phyloP scores from a whole-genome alignment of 2,888 invertebrate species.

The Heliconius erato region DNA sequence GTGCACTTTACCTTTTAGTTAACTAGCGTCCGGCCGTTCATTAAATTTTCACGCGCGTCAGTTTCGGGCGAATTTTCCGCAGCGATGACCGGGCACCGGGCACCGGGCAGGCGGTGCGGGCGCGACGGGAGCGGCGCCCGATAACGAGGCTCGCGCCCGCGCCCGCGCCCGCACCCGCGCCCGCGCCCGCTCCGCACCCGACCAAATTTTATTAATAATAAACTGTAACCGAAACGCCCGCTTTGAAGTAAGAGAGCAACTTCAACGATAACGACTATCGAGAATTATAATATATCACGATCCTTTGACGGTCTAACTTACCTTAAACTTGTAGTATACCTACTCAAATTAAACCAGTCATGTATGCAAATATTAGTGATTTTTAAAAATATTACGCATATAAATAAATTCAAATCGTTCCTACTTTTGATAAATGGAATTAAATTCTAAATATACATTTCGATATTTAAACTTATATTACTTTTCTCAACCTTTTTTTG shows the following conservation, averaged over 20 bases:
- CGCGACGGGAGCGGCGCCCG: slow-evolving; percentile 57
- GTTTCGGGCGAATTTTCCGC: slow-evolving; percentile 86
- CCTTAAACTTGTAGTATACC: slow-evolving; percentile 63
- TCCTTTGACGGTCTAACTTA: slow-evolving; percentile 79
- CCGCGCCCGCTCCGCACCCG: slow-evolving; percentile 57
- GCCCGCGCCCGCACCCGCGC: slow-evolving; percentile 55
- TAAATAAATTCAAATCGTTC: slow-evolving; percentile 4
- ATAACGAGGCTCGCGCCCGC: slow-evolving; percentile 63
- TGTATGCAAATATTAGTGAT: slow-evolving; percentile 31
- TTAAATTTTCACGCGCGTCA: slow-evolving; percentile 87
- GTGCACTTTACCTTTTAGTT: slow-evolving; percentile 87
- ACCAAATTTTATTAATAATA: slow-evolving; percentile 85
- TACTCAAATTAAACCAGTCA: slow-evolving; percentile 38
- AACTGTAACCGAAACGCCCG: slow-evolving; percentile 83
- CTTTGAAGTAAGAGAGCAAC: slow-evolving; percentile 83
- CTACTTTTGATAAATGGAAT: background rate
- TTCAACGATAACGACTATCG: slow-evolving; percentile 84
- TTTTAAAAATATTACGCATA: slow-evolving; percentile 35
- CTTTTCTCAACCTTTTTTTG: background rate
- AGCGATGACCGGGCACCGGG: slow-evolving; percentile 82
- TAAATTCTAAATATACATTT: background rate
- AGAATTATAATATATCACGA: slow-evolving; percentile 75
- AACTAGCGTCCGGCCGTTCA: slow-evolving; percentile 86
- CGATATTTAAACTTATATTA: background rate
- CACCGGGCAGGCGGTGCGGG: slow-evolving; percentile 71